A percentile compares a stretch with the other conserved stretches of the same genome.
Evolutionary conservation across 2,113 vertebrate genomes (phyloP).

Genomic region (Cathartes aura): DNA sequence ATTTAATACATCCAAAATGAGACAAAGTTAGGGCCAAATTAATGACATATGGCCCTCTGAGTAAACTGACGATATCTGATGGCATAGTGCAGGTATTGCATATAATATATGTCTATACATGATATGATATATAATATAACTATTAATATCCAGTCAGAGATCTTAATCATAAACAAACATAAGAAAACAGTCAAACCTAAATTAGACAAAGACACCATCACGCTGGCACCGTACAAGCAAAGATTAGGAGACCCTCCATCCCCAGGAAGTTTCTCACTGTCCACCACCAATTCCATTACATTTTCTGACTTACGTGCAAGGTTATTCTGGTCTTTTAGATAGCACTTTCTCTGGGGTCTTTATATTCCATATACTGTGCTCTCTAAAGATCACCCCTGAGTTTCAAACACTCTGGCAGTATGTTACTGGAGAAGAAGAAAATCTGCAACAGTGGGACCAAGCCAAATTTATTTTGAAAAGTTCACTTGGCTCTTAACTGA

Average conservation of each 20-base stretch:
- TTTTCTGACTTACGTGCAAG: background rate
- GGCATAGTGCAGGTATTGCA: background rate
- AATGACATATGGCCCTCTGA: background rate
- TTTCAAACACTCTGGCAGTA: background rate
- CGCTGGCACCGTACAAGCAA: background rate
- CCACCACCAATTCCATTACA: background rate
- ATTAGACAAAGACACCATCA: background rate
- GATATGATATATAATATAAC: no score
- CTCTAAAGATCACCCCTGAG: background rate
- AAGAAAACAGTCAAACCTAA: background rate
- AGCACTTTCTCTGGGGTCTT: background rate
- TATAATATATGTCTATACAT: background rate
- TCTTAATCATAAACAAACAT: background rate
- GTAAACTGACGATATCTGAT: background rate
- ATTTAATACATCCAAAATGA: background rate
- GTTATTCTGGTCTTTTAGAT: background rate
- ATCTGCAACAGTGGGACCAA: background rate
- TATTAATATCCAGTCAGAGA: background rate
- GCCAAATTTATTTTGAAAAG: background rate
- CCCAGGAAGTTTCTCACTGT: background rate
- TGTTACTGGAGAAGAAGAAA: background rate
- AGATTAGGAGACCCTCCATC: background rate
- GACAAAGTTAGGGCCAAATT: background rate
- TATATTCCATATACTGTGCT: background rate
- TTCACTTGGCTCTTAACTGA: background rate